Conservation (phyloP, 2,797 vertebrate genomes). For the Melanotaenia parkinsoni region DNA sequence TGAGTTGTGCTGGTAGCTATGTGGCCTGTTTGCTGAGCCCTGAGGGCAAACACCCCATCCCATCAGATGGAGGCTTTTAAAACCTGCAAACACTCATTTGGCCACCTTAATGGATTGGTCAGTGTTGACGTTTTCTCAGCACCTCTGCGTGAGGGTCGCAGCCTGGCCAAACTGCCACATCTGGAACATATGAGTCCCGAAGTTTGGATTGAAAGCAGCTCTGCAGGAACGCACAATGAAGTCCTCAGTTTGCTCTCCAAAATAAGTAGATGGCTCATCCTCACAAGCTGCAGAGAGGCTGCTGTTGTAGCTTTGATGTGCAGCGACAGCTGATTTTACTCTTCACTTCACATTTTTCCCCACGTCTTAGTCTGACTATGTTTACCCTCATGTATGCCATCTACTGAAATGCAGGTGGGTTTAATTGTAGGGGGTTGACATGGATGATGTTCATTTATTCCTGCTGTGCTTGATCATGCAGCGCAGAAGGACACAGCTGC, state of each 20-base stretch:
- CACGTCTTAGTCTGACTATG: constrained; percentile 14
- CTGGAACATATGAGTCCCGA: constrained; percentile 75
- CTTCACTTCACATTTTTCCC: constrained; percentile 19
- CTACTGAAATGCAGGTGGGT: neutral
- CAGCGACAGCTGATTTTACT: constrained; percentile 19
- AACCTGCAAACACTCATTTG: constrained; percentile 73
- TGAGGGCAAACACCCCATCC: constrained; percentile 68
- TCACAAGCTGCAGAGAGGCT: constrained; percentile 37
- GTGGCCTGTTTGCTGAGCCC: constrained; percentile 65
- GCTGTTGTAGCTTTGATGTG: constrained; percentile 11
- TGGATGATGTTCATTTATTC: neutral
- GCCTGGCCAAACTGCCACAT: constrained; percentile 72
- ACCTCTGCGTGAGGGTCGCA: constrained; percentile 74
- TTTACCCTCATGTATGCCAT: constrained; percentile 10
- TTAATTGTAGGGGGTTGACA: neutral
- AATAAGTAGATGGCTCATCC: constrained; percentile 66
- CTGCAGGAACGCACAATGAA: constrained; percentile 68
- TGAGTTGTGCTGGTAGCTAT: constrained; percentile 40
- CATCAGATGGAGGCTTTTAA: constrained; percentile 72
- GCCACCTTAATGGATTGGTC: constrained; percentile 67
- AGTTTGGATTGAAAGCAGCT: constrained; percentile 60
- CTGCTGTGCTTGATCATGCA: neutral
- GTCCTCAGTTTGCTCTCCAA: constrained; percentile 73
- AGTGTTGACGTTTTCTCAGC: constrained; percentile 75
- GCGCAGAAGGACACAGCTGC: too few species aligned